phyloP scores from a whole-genome alignment of 2,113 vertebrate species.

The Heteronetta atricapilla region DNA sequence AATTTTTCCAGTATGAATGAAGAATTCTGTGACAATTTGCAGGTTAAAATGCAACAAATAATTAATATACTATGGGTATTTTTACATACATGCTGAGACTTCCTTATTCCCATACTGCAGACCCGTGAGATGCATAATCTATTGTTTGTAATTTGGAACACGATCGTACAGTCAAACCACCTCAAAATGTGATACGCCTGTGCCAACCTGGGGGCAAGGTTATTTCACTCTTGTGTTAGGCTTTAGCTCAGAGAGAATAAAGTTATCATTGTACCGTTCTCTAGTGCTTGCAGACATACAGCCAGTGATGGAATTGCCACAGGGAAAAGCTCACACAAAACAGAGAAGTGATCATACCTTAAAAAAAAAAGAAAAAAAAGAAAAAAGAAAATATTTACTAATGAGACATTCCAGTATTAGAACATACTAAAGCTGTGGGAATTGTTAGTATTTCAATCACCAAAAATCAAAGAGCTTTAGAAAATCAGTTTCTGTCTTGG shows the following conservation, averaged over 20 bases:
- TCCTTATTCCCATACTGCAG: background rate
- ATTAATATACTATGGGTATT: background rate
- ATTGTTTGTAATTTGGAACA: background rate
- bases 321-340: slow-evolving; percentile 94
- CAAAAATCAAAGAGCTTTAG: background rate
- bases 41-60: background rate
- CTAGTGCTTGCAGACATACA: slow-evolving; percentile 86
- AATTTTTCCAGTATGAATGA: background rate
- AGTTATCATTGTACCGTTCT: slow-evolving; percentile 76
- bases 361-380: background rate
- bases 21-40: background rate
- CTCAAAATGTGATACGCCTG: background rate
- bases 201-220: background rate
- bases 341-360: slow-evolving; percentile 95
- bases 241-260: background rate
- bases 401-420: background rate
- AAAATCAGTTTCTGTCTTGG: background rate
- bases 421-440: background rate
- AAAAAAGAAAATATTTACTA: background rate
- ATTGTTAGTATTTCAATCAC: background rate
- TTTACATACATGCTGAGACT: background rate
- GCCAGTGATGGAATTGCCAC: slow-evolving; percentile 90
- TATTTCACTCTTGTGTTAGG: background rate
- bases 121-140: background rate
- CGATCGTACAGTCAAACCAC: background rate